A percentile compares a stretch with the other conserved stretches of the same genome.
Evolutionary conservation across 1,140 invertebrate species (phyloP).

Genomic region (Colletes gigas): DNA sequence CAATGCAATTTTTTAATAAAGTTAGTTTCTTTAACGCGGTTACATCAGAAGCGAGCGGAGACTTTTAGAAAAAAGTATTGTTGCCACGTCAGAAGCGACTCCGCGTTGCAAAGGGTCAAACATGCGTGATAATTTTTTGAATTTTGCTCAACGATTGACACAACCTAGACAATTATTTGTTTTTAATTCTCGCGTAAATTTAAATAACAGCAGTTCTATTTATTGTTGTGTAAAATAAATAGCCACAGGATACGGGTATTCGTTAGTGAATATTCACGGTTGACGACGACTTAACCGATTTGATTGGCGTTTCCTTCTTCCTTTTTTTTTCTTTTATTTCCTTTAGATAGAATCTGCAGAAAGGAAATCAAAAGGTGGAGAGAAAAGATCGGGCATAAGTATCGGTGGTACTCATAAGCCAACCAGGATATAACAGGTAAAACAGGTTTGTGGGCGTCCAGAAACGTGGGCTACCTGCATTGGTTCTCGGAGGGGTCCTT

Average conservation of each 20-base stretch:
- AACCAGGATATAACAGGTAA: constrained; percentile 77
- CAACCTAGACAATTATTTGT: too few relatives aligned
- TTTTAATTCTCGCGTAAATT: too few relatives aligned
- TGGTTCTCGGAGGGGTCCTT: constrained; percentile 58
- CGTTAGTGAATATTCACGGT: not conserved
- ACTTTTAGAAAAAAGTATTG: too few relatives aligned
- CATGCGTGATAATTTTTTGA: too few relatives aligned
- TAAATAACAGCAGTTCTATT: too few relatives aligned
- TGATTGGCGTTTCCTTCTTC: not conserved
- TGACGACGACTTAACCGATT: not conserved
- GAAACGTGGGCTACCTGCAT: constrained; percentile 74
- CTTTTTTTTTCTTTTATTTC: not conserved
- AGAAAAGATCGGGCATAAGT: constrained; percentile 30
- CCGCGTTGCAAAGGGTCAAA: too few relatives aligned
- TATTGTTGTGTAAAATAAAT: not conserved
- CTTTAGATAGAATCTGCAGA: not conserved
- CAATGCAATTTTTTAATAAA: too few relatives aligned
- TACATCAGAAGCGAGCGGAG: too few relatives aligned
- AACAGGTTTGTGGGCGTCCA: constrained; percentile 80
- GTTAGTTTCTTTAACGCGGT: too few relatives aligned
- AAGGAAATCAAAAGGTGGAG: not conserved
- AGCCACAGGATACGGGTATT: not conserved
- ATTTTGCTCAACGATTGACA: too few relatives aligned
- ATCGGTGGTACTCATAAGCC: constrained; percentile 59
- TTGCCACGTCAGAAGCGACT: too few relatives aligned